Conservation (phyloP, 2,888 invertebrate genomes). For the Platycheirus albimanus region DNA sequence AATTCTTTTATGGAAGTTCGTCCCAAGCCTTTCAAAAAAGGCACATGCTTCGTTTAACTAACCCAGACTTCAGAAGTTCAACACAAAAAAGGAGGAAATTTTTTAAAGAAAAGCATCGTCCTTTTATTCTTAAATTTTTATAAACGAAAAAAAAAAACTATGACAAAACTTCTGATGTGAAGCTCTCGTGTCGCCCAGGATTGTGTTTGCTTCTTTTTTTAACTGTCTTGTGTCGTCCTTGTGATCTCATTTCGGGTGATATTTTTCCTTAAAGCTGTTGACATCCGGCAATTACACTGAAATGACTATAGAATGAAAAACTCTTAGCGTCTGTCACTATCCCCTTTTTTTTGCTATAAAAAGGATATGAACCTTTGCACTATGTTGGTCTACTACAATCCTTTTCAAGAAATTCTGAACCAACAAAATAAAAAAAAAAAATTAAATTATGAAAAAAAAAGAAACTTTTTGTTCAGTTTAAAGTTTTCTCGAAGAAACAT, state of each 20-base stretch:
- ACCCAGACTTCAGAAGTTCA: conserved; percentile 54
- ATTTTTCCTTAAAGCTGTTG: conserved; percentile 52
- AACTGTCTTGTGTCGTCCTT: conserved; percentile 26
- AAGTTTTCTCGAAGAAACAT: conserved; percentile 44
- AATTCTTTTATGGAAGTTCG: conserved; percentile 17
- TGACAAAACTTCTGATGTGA: conserved; percentile 42
- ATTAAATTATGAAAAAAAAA: conserved; percentile 11
- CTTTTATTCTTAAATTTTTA: conserved; percentile 35
- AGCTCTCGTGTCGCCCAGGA: conserved; percentile 6
- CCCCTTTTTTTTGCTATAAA: background rate
- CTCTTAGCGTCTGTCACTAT: conserved; percentile 49
- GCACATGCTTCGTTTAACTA: conserved; percentile 69
- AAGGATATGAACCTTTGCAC: background rate
- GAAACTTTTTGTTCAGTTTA: conserved; percentile 23
- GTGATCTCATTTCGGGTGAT: conserved; percentile 57
- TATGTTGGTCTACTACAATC: conserved; percentile 4
- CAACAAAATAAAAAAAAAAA: conserved; percentile 19
- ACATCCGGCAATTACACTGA: conserved; percentile 70
- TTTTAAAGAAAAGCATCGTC: background rate
- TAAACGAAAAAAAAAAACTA: conserved; percentile 61
- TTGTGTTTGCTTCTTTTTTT: background rate
- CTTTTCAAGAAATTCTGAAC: background rate
- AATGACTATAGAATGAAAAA: conserved; percentile 57
- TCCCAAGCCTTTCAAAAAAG: conserved; percentile 37
- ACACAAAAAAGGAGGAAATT: conserved; percentile 16